phyloP scores from a whole-genome alignment of 2,888 invertebrate species.

The Polydrusus tereticollis region DNA sequence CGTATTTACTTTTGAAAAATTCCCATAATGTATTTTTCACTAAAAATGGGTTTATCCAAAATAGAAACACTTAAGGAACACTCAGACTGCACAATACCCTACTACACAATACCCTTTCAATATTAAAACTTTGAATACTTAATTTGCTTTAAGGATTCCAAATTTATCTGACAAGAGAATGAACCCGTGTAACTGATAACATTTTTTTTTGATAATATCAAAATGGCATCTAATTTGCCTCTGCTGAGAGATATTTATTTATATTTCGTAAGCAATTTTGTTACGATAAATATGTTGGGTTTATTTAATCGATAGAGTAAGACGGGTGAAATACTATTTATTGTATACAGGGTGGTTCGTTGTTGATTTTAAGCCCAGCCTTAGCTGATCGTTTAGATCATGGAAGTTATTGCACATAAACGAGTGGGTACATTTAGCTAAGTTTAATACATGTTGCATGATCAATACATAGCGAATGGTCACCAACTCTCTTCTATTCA shows the following conservation, averaged over 20 bases:
- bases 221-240: not conserved
- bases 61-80: not conserved
- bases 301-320: not conserved
- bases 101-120: not conserved
- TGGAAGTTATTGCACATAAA: too few species aligned
- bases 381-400: too few species aligned
- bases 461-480: too few species aligned
- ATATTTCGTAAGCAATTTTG: slow-evolving; percentile 1
- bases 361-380: too few species aligned
- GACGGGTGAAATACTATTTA: not conserved
- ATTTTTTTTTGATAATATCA: slow-evolving; percentile 2
- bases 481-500: too few species aligned
- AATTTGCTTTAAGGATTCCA: not conserved
- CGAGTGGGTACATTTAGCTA: too few species aligned
- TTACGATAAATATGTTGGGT: slow-evolving; percentile 1
- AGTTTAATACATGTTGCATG: too few species aligned
- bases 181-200: slow-evolving; percentile 11
- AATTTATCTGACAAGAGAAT: not conserved
- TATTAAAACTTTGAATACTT: not conserved
- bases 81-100: not conserved
- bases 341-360: too few species aligned
- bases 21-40: not conserved
- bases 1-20: slow-evolving; percentile 2
- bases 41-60: not conserved
- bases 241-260: not conserved